Evolutionary conservation across 1,140 invertebrate species (phyloP).

Genomic region (Uloborus diversus): DNA sequence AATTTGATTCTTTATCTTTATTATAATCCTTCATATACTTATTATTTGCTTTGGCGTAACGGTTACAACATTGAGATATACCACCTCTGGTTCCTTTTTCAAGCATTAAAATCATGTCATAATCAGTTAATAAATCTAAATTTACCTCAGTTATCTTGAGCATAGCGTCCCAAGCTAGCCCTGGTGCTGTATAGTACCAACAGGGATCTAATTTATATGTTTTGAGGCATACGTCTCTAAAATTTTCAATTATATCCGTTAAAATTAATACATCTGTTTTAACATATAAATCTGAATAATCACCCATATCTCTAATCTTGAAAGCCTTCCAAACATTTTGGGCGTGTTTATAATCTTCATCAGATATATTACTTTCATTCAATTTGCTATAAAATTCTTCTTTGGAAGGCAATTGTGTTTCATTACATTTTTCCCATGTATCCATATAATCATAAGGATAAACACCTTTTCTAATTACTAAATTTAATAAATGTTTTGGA

Average conservation of each 20-base stretch:
- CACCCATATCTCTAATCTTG: slow-evolving; percentile 57
- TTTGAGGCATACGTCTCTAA: slow-evolving; percentile 56
- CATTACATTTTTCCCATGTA: not conserved
- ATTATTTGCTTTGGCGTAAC: slow-evolving; percentile 60
- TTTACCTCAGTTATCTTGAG: slow-evolving; percentile 6
- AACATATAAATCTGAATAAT: slow-evolving; percentile 60
- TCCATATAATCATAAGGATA: slow-evolving; percentile 18
- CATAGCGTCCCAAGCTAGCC: slow-evolving; percentile 7
- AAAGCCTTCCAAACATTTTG: slow-evolving; percentile 60
- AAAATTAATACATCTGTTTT: slow-evolving; percentile 59
- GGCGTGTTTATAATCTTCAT: slow-evolving; percentile 10
- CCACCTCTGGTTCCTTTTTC: slow-evolving; percentile 61
- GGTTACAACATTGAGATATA: slow-evolving; percentile 53
- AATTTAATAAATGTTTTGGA: not conserved
- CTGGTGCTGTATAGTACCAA: slow-evolving; percentile 26
- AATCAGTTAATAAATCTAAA: slow-evolving; percentile 26
- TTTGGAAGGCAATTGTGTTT: not conserved
- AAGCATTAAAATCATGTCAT: slow-evolving; percentile 59
- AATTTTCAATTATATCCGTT: slow-evolving; percentile 60
- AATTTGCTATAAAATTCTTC: slow-evolving; percentile 1
- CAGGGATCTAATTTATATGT: slow-evolving; percentile 14
- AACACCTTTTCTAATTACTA: not conserved
- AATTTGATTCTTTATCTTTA: slow-evolving; percentile 56
- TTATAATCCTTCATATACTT: slow-evolving; percentile 57
- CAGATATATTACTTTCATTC: not conserved